A percentile compares a stretch with the other conserved stretches of the same genome.
Evolutionary conservation across 2,888 invertebrate genomes (phyloP).

Genomic region (Drosophila infuscata): DNA sequence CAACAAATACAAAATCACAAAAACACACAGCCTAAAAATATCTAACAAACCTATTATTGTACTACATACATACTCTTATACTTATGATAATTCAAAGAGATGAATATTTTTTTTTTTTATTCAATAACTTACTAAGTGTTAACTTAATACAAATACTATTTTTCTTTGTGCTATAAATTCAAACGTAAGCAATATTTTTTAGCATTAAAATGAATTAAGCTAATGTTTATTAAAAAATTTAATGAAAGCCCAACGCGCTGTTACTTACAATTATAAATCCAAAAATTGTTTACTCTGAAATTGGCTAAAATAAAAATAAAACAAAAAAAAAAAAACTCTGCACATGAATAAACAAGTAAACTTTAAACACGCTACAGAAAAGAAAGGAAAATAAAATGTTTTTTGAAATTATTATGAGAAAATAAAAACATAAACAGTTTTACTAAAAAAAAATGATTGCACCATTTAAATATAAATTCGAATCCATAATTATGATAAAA

Average conservation of each 20-base stretch:
- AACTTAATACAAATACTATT: conserved; percentile 35
- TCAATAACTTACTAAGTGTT: conserved; percentile 20
- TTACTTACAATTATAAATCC: conserved; percentile 22
- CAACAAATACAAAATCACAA: conserved; percentile 3
- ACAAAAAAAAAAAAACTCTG: not conserved
- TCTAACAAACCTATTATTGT: conserved; percentile 30
- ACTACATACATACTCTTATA: conserved; percentile 16
- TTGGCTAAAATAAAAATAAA: conserved; percentile 22
- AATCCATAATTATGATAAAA: not conserved
- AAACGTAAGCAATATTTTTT: conserved; percentile 70
- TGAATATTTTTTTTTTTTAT: conserved; percentile 7
- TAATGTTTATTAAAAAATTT: conserved; percentile 22
- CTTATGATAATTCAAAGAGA: conserved; percentile 19
- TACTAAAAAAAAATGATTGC: not conserved
- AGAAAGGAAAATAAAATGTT: conserved; percentile 47
- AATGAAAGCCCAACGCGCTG: conserved; percentile 28
- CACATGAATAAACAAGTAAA: conserved; percentile 18
- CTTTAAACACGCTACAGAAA: conserved; percentile 30
- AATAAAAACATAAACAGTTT: conserved; percentile 17
- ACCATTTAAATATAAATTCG: not conserved
- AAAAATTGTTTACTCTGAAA: conserved; percentile 19
- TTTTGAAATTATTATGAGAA: conserved; percentile 51
- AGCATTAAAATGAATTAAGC: conserved; percentile 39
- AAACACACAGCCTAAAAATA: conserved; percentile 20
- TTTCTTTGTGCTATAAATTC: conserved; percentile 52